These are phyloP conservation scores for Tetragnatha versicolor DNA, from an alignment of 1,140 invertebrate species.

Conservation along the genomic window DNA sequence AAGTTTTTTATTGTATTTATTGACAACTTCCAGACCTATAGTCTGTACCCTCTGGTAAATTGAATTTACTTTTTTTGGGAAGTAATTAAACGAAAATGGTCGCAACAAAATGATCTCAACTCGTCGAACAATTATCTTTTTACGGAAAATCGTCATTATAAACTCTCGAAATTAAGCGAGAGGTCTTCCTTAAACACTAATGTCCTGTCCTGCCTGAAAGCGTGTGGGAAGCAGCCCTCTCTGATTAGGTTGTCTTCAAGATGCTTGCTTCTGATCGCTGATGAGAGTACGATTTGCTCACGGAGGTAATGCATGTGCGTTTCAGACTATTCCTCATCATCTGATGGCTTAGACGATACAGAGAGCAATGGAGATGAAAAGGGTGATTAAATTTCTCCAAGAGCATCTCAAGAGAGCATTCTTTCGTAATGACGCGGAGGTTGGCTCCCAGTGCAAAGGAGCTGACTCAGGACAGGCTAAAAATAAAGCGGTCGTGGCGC, in stretches of 20 bases:
- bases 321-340: constrained; percentile 37
- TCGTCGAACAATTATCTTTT: no score
- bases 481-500: constrained; percentile 21
- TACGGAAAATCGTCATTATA: no score
- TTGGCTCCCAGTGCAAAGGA: not conserved
- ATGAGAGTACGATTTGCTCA: constrained; percentile 9
- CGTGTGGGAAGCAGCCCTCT: not conserved
- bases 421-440: constrained; percentile 33
- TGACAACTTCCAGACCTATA: no score
- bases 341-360: constrained; percentile 33
- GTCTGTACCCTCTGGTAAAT: no score
- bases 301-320: constrained; percentile 15
- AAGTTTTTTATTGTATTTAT: no score
- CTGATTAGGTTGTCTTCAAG: not conserved
- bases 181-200: not conserved
- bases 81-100: no score
- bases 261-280: constrained; percentile 12
- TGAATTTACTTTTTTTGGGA: no score
- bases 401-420: constrained; percentile 28
- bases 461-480: constrained; percentile 34
- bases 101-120: no score
- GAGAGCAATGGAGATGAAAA: constrained; percentile 49
- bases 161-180: not conserved
- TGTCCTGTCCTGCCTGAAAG: not conserved
- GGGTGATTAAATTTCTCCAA: constrained; percentile 41